Conservation (phyloP, 2,797 vertebrate genomes). For the Enteromius thamalakanensis region DNA sequence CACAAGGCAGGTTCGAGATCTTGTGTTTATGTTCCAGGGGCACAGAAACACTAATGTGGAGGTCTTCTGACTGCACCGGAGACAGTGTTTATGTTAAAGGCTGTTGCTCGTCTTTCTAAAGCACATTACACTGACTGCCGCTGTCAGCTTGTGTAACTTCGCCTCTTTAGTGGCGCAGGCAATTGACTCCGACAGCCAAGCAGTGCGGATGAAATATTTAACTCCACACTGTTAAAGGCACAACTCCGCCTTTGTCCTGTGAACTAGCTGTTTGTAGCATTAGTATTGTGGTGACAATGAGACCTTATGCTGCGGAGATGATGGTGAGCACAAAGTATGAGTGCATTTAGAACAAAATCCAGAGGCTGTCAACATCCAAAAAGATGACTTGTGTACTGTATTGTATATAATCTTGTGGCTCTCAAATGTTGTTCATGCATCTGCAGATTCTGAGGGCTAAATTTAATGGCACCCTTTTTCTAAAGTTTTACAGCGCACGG, state of each 20-base stretch:
- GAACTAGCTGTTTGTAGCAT: constrained; percentile 69
- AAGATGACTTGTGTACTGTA: background rate
- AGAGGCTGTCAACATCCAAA: background rate
- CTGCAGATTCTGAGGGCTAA: background rate
- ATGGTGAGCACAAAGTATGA: background rate
- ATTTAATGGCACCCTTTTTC: background rate
- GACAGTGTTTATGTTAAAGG: constrained; percentile 89
- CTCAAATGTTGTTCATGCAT: background rate
- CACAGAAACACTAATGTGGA: constrained; percentile 41
- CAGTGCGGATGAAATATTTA: constrained; percentile 89
- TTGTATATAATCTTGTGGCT: background rate
- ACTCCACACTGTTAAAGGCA: constrained; percentile 86
- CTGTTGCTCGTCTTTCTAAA: constrained; percentile 89
- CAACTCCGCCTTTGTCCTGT: constrained; percentile 83
- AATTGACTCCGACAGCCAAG: constrained; percentile 86
- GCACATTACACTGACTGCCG: constrained; percentile 88
- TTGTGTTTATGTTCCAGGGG: constrained; percentile 33
- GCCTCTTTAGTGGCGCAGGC: constrained; percentile 81
- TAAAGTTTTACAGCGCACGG: background rate
- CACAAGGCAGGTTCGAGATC: constrained; percentile 9
- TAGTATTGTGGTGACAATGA: background rate
- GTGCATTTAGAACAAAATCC: background rate
- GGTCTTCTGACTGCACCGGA: constrained; percentile 49
- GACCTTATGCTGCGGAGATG: constrained; percentile 13
- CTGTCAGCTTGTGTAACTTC: constrained; percentile 90